These are phyloP conservation scores for Zootermopsis nevadensis DNA, from an alignment of 2,888 invertebrate species.

Conservation along the genomic window DNA sequence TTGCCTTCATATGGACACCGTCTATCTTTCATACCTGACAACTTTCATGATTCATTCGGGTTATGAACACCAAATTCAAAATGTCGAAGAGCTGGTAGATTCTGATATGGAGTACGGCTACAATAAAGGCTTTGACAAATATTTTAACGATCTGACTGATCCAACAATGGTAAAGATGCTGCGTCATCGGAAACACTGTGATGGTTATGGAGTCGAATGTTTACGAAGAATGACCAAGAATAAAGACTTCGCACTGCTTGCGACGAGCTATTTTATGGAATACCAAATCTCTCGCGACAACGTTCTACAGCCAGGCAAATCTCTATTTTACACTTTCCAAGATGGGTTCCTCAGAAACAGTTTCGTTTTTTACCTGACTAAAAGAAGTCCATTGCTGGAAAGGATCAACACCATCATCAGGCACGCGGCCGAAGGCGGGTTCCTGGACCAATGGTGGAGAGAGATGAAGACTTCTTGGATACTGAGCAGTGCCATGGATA, in stretches of 20 bases:
- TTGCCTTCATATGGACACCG: background rate
- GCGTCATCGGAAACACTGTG: background rate
- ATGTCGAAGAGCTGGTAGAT: background rate
- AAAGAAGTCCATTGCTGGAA: background rate
- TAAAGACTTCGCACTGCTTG: background rate
- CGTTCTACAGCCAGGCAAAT: background rate
- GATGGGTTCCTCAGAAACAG: background rate
- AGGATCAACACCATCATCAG: background rate
- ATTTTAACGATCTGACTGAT: background rate
- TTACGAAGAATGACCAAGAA: background rate
- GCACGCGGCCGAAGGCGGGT: background rate
- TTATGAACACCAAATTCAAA: background rate
- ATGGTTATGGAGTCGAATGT: background rate
- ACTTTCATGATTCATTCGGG: background rate
- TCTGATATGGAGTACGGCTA: background rate
- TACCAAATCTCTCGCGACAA: background rate
- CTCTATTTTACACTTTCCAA: background rate
- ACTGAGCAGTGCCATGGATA: background rate
- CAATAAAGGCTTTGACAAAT: background rate
- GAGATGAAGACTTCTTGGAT: background rate
- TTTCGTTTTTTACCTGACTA: background rate
- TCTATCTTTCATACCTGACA: background rate
- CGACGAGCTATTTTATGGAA: background rate
- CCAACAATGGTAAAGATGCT: background rate
- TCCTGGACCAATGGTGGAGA: background rate